Conservation (phyloP, 2,113 vertebrate species). For the Mirza zaza region DNA sequence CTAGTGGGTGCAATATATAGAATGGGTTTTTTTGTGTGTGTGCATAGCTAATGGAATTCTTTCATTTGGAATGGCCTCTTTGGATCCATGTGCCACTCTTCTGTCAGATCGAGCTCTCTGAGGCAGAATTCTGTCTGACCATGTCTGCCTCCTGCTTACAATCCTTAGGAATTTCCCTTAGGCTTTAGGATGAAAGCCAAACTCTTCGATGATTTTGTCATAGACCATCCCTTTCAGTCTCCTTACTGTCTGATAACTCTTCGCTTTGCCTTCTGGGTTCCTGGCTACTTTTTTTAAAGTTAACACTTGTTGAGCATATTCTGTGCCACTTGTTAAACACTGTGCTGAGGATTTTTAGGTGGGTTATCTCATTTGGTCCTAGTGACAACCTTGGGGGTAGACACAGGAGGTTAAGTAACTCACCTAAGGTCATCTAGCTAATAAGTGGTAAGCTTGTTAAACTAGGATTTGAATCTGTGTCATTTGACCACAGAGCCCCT, state of each 20-base stretch:
- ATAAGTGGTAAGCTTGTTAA: neutral
- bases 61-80: neutral
- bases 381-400: neutral
- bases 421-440: neutral
- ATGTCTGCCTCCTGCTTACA: neutral
- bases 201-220: neutral
- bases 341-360: neutral
- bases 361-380: neutral
- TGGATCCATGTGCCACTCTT: neutral
- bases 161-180: neutral
- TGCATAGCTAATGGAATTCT: neutral
- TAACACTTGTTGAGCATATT: neutral
- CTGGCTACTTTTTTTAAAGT: neutral
- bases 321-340: neutral
- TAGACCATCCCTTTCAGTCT: neutral
- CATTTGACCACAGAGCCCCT: neutral
- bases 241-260: neutral
- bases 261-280: neutral
- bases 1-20: neutral
- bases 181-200: neutral
- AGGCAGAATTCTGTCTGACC: neutral
- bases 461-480: neutral
- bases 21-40: neutral
- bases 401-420: neutral
- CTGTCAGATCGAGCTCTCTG: neutral